Base-by-base conservation (phyloP, 2,888 invertebrate genomes). In the Cataglyphis albicans region DNA sequence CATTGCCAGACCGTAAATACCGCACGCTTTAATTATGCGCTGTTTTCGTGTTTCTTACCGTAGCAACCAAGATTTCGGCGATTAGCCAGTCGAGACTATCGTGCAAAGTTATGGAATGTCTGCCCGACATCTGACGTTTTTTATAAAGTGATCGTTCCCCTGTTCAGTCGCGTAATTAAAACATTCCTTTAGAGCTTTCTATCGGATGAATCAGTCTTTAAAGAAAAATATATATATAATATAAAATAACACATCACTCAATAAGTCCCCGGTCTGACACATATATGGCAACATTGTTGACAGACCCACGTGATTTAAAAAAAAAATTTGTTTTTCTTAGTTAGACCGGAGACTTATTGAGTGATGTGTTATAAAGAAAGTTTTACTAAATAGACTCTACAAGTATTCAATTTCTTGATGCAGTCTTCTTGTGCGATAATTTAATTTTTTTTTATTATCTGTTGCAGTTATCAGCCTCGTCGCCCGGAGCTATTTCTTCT, bases 401-500 rank as follows among this genome's bases (percentile, higher is more conserved):
- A 10, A 64, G 21, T 61, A 29, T 44, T 9, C 25, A 61, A 32
- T 74, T 74, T 55, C 12, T 21, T 9, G 2, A 63, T 1, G 7
- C 41, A 5, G 29, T 15, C 12, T 44, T 61, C 3, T 73, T 32
- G 15, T 61, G 7, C 32, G 10, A 63, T 63, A 15, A 18, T 35
- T 38, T n/a, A 32, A 3, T 67, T 29, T n/a, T 29, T n/a, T 41
- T n/a, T 67, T 38, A 70, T 72, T 38, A 9, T 18, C 65, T 67
- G 35, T 91, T 90, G 18, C 91, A 94, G 94, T 90, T 94, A 59
- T 89, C 93, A 41, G 92, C 92, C 7, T 89, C 92, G 57, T 93
- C 94, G 48, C 94, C 94, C 18, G 93, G 94, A 87, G 88, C 92
- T 63, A 91, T 94, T 55, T 94, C 94, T 52, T 90, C 93, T 65